Evolutionary conservation across 2,888 invertebrate species (phyloP), one percentile per base, ranked within the genome.

Genomic region (Neuroscelio doddi): DNA sequence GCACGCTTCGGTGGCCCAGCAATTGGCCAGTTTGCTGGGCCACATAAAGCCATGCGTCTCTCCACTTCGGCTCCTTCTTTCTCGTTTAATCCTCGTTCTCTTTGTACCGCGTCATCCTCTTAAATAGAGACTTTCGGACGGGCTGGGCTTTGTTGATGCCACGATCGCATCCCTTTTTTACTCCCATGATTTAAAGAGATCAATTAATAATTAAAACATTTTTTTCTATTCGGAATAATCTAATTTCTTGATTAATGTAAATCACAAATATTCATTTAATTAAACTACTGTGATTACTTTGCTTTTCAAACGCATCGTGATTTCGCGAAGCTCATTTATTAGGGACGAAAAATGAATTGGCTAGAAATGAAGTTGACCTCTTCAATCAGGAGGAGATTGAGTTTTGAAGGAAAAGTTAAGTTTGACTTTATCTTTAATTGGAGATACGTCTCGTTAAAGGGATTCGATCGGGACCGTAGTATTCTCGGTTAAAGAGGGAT

Each of bases 1-100:
- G 73, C 73, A 70, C 66, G 72, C 77, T 75, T 77, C 74, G 76
- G 75, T 79, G 80, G 78, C 78, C 76, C 70, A 76, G 76, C 80
- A 79, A 80, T 81, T 82, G 80, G 81, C 81, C 80, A 81, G 79
- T 78, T 81, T 79, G 77, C 77, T 62, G 71, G 68, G 74, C 78
- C 81, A 78, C 73, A 65, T 72, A 77, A 77, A 76, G 74, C 68
- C 69, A 72, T 75, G 72, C 71, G 71, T 69, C 64, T 32, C 65
- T 53, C 53, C 57, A 15, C 50, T 38, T 39, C 64, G 62, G 47
- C 55, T 65, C 62, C 51, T 46, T 62, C 52, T 42, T 50, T 38
- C 69, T 59, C 63, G 61, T 63, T 65, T 64, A 62, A 64, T 68
- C 67, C 66, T 64, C 64, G 62, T 21, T 27, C 62, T 67, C 39